Percentiles rank a stretch among this genome's conserved stretches.
Conservation (phyloP, 2,888 invertebrate species). For the Griposia aprilina region DNA sequence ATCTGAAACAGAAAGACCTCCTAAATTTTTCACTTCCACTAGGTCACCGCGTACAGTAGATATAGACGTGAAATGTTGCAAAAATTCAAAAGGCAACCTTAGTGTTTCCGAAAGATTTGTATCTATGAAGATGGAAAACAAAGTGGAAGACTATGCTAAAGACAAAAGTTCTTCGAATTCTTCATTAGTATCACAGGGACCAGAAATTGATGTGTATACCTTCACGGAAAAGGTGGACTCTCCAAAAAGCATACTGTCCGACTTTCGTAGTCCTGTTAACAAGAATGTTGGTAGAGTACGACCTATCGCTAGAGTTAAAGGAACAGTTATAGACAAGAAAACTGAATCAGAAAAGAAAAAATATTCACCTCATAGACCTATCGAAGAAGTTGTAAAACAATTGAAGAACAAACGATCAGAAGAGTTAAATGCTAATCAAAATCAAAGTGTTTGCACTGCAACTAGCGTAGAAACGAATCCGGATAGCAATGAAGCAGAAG, state of each 20-base stretch:
- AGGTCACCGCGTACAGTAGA: constrained; percentile 86
- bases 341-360: constrained; percentile 86
- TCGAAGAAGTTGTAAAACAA: constrained; percentile 88
- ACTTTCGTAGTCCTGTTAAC: constrained; percentile 83
- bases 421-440: constrained; percentile 75
- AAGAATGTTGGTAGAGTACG: constrained; percentile 87
- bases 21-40: constrained; percentile 87
- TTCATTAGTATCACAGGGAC: constrained; percentile 83
- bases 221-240: constrained; percentile 89
- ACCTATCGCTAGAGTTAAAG: constrained; percentile 89
- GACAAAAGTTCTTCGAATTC: constrained; percentile 81
- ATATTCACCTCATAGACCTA: constrained; percentile 86
- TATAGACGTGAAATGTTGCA: constrained; percentile 87
- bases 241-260: constrained; percentile 86
- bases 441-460: constrained; percentile 61
- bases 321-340: constrained; percentile 87
- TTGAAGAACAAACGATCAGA: constrained; percentile 85
- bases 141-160: constrained; percentile 79
- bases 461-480: constrained; percentile 69
- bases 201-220: constrained; percentile 88
- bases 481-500: constrained; percentile 71
- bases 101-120: constrained; percentile 86
- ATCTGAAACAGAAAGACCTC: constrained; percentile 84
- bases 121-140: constrained; percentile 84
- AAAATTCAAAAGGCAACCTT: constrained; percentile 87